A percentile compares a stretch with the other conserved stretches of the same genome.
These are phyloP conservation scores for Sipha maydis DNA, from an alignment of 2,888 invertebrate genomes.

Conservation along the genomic window DNA sequence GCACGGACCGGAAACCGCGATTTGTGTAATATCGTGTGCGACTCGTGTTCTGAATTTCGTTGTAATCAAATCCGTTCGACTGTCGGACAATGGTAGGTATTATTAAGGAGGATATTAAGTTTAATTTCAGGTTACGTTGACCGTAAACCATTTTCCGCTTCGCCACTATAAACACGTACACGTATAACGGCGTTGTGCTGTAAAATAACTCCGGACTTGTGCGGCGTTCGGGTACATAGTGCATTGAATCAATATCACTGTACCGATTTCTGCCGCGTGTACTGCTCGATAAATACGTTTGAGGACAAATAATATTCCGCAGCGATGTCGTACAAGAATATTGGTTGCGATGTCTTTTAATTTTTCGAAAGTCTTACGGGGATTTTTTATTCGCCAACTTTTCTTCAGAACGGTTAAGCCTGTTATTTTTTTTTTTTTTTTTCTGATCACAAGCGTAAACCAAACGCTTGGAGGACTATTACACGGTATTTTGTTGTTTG, in stretches of 20 bases:
- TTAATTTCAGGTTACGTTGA: neutral
- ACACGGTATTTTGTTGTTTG: no score
- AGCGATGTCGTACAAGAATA: no score
- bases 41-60: neutral
- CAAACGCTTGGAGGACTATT: no score
- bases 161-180: neutral
- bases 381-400: no score
- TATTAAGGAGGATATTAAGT: neutral
- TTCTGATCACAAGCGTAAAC: no score
- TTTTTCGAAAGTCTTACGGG: no score
- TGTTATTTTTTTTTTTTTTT: no score
- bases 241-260: neutral
- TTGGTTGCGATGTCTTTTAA: no score
- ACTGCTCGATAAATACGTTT: neutral
- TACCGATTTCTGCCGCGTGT: neutral
- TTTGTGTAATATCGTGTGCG: neutral
- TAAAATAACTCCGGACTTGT: neutral
- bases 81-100: neutral
- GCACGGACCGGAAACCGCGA: neutral
- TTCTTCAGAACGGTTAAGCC: no score
- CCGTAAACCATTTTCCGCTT: neutral
- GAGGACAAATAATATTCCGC: neutral
- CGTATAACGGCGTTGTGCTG: neutral
- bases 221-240: no score
- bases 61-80: constrained; percentile 3